A percentile compares a stretch with the other conserved stretches of the same genome.
Evolutionary conservation across 2,113 vertebrate species (phyloP).

Genomic region (Pimephales promelas): DNA sequence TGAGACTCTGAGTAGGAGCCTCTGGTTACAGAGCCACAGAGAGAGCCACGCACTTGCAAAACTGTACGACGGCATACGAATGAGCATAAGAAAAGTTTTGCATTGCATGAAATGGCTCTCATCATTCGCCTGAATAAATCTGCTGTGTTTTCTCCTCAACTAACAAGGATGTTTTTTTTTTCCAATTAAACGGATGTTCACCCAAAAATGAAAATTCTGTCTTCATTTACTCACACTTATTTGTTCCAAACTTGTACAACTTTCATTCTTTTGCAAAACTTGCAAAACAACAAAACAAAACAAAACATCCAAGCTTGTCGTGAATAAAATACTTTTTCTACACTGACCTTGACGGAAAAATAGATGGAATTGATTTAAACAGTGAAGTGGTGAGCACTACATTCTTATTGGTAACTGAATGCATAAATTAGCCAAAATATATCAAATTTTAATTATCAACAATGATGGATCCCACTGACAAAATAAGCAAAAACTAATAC

Average conservation of each 20-base stretch:
- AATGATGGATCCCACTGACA: background rate
- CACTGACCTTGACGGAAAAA: background rate
- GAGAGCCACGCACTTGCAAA: background rate
- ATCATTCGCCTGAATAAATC: no score
- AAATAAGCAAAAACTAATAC: background rate
- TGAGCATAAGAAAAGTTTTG: constrained; percentile 6
- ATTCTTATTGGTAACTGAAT: background rate
- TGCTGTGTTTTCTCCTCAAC: background rate
- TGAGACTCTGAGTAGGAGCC: constrained; percentile 52
- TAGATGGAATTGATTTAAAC: background rate
- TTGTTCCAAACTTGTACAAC: background rate
- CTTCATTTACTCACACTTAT: no score
- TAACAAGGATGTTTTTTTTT: background rate
- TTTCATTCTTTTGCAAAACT: background rate
- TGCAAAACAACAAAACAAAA: background rate
- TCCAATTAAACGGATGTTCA: background rate
- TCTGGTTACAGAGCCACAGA: constrained; percentile 6
- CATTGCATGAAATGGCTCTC: background rate
- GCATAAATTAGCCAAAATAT: background rate
- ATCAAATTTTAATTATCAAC: background rate
- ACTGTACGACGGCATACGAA: background rate
- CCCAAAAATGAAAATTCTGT: background rate
- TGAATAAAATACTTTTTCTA: no score
- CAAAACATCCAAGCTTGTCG: no score
- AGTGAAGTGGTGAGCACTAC: background rate